These are phyloP conservation scores for Eueremaeus valkanovi DNA, from an alignment of 2,888 invertebrate genomes.

Conservation along the genomic window DNA sequence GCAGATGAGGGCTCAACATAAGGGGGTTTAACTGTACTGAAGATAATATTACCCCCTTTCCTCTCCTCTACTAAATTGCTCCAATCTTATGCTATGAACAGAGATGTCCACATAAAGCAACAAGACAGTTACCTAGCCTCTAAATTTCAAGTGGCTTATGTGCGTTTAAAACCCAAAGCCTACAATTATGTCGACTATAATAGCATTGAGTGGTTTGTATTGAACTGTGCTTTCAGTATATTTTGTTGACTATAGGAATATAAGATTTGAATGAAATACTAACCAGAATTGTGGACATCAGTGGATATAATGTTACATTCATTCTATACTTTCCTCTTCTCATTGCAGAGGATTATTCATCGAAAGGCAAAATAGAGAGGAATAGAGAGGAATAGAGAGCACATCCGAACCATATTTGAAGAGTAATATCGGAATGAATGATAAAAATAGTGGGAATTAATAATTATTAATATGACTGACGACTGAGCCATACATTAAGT, in stretches of 20 bases:
- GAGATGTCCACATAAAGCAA: too few relatives aligned
- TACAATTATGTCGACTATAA: too few relatives aligned
- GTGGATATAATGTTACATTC: neutral
- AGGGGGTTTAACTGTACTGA: neutral
- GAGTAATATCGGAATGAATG: neutral
- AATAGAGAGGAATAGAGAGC: neutral
- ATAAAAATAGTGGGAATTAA: neutral
- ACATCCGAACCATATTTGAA: neutral
- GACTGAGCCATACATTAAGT: too few relatives aligned
- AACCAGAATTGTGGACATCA: too few relatives aligned
- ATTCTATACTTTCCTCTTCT: neutral
- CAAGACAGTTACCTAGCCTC: too few relatives aligned
- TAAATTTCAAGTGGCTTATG: too few relatives aligned
- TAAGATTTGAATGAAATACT: too few relatives aligned
- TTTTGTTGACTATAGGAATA: too few relatives aligned
- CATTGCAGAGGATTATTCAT: constrained; percentile 9
- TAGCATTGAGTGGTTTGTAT: too few relatives aligned
- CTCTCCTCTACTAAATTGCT: neutral
- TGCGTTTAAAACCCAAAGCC: too few relatives aligned
- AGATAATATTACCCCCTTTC: neutral
- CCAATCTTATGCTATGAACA: too few relatives aligned
- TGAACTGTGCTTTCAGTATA: too few relatives aligned
- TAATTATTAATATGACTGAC: neutral
- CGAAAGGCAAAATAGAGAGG: neutral
- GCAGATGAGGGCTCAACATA: neutral